Base-by-base conservation (phyloP, 2,797 vertebrate species). In the Aplochiton taeniatus region DNA sequence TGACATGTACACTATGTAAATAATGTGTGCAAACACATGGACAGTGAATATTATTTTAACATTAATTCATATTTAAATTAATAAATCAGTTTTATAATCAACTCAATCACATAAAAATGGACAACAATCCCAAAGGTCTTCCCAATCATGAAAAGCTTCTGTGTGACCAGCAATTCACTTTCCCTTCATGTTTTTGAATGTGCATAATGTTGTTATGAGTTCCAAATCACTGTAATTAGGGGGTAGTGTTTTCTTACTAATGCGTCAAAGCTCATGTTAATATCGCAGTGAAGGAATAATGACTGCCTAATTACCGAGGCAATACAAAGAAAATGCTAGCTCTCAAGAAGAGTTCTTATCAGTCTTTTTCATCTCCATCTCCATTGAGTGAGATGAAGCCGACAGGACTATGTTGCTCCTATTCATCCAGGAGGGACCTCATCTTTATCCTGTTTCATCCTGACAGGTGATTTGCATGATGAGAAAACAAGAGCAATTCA, bases 401-500 rank as follows among this genome's bases (percentile, higher is more conserved):
- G 62, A 53, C 54, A 8, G 5, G 45, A 44, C 18, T 43, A 49
- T 14, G 61, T 46, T 61, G n/a, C 59, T 48, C 19, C 53, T 66
- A 52, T 63, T 72, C 64, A 60, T 77, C 80, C 31, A 18, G 17
- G 44, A 18, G 66, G 66, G 76, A 79, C 76, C 74, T 61, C 56
- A 46, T 55, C 57, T 70, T 62, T 60, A 46, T 68, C 48, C 31
- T 31, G 31, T 31, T 11, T 41, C 11, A 13, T 49, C 16, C 44
- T 72, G 84, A 77, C 79, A 76, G 80, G 78, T 81, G 68, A 90
- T 89, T 84, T 88, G 82, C 85, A 85, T 88, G 63, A 55, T 17
- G 51, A 64, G 68, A 78, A 80, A 89, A 82, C 86, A 86, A 60
- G 74, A 75, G 81, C 51, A 77, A 44, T 76, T 83, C 69, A 63